Base-by-base conservation (phyloP, 2,113 vertebrate genomes). In the Sminthopsis crassicaudata region DNA sequence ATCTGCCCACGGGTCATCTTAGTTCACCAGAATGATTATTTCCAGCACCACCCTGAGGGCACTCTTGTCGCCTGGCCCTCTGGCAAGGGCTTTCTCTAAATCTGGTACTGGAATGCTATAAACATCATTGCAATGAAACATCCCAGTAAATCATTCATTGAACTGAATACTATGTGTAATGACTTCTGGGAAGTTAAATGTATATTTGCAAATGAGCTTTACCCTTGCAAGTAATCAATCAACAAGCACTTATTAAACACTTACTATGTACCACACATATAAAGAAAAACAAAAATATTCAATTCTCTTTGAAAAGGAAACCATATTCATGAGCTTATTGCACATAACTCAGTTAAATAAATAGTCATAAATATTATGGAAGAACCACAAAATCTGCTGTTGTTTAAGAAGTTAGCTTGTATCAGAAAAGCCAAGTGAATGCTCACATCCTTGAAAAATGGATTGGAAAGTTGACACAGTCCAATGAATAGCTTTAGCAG, bases 261-360 rank as follows among this genome's bases (percentile, higher is more conserved):
- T 22, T 42, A 22, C 5, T 22, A 42, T 42, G 7, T 84, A 30
- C n/a, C 67, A 84, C n/a, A 19, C 67, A 42, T n/a, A n/a, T 36
- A 67, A 67, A 19, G 30, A n/a, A n/a, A 67, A 67, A 67, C 11
- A 67, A 67, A 67, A 67, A 36, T 6, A 84, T 84, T 5, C 36
- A 84, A n/a, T 22, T 42, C 36, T 22, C 36, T 76, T 93, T 53
- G 90, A 46, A n/a, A 0, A n/a, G 91, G 94, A 96, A 95, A 91
- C 93, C 52, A 89, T 51, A 54, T 57, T 23, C 53, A 4, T 12
- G 0, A 2, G 19, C 24, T 90, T 93, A 90, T 57, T 52, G 46
- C 9, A 14, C 53, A 94, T 93, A 57, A 54, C 24, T 50, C 25
- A 8, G 53, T 36, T 90, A 96, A 91, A 10, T 19, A 92, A 90